Conservation (phyloP, 2,888 invertebrate species). For the Meganola albula region DNA sequence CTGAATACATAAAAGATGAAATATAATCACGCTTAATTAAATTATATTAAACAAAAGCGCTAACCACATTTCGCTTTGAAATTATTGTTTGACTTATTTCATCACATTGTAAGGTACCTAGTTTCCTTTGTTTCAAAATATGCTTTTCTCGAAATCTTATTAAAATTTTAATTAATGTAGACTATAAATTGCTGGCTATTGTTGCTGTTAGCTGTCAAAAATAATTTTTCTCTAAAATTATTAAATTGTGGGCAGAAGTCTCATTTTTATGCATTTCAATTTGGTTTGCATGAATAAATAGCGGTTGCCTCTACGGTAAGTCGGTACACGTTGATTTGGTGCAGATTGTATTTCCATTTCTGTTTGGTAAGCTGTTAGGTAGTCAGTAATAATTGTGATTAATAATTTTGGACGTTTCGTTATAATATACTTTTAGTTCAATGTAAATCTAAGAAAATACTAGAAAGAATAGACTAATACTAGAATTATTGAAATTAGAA, state of each 20-base stretch:
- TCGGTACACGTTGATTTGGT: too few relatives aligned
- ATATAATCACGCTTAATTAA: conserved; percentile 44
- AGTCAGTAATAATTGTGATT: too few relatives aligned
- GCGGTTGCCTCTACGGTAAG: too few relatives aligned
- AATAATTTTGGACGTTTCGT: too few relatives aligned
- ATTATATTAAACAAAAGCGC: conserved; percentile 46
- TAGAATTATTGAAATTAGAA: too few relatives aligned
- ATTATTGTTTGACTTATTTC: conserved; percentile 53
- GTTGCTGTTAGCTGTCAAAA: conserved; percentile 27
- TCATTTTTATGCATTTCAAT: conserved; percentile 13
- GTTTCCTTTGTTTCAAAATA: conserved; percentile 44
- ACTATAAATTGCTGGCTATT: conserved; percentile 46
- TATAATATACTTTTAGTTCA: too few relatives aligned
- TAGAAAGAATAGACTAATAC: too few relatives aligned
- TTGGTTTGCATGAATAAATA: conserved; percentile 12
- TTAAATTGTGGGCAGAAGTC: conserved; percentile 5
- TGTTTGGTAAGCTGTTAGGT: too few relatives aligned
- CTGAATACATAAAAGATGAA: conserved; percentile 33
- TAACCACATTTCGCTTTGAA: conserved; percentile 42
- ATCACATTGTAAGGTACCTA: conserved; percentile 45
- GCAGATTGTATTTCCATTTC: too few relatives aligned
- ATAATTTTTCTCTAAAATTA: conserved; percentile 12
- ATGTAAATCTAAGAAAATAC: too few relatives aligned
- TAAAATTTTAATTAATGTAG: conserved; percentile 55
- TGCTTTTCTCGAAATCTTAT: conserved; percentile 44